Evolutionary conservation across 2,113 vertebrate species (phyloP), one percentile per base, ranked within the genome.

Genomic region (Echinops telfairi): DNA sequence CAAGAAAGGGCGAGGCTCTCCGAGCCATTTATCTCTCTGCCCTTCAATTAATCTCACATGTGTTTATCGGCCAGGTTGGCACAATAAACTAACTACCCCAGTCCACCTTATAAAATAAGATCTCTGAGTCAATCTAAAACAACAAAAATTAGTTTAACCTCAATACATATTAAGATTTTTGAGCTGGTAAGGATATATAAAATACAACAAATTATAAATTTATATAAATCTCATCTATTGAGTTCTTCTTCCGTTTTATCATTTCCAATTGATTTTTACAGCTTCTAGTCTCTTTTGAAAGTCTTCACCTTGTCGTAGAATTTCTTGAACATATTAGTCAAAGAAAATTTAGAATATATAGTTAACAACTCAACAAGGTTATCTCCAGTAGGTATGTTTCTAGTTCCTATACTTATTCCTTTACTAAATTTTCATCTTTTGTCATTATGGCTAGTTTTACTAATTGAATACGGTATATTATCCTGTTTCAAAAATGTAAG

Each of bases 101-200:
- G 47, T 53, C 47, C 91, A 94, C 77, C 68, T 60, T 83, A 77
- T 75, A 93, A 95, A 96, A 80, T 79, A 71, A 15, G 20, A 90
- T 94, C n/a, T 88, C 57, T 88, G 43, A 86, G n/a, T 71, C 86
- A 70, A 95, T 81, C 47, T 84, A 95, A 95, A 93, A 93, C 76
- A 95, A 71, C 78, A 62, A 84, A 94, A 85, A 31, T 88, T 86
- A 86, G 81, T 92, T 93, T 93, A 93, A 89, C 25, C 15, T 94
- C 58, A 75, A 15, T 87, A 11, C 80, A 38, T 80, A 82, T 88
- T 89, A 95, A 15, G 33, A 89, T 88, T 92, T 95, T 22, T 94
- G 62, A 94, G 53, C 53, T 95, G n/a, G 31, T 90, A 96, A 22
- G 25, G 88, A 92, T 90, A 79, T 62, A 58, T 43, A 88, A 90